Evolutionary conservation across 2,797 vertebrate genomes (phyloP), one percentile per base, ranked within the genome.

Genomic region (Syngnathus rostellatus): DNA sequence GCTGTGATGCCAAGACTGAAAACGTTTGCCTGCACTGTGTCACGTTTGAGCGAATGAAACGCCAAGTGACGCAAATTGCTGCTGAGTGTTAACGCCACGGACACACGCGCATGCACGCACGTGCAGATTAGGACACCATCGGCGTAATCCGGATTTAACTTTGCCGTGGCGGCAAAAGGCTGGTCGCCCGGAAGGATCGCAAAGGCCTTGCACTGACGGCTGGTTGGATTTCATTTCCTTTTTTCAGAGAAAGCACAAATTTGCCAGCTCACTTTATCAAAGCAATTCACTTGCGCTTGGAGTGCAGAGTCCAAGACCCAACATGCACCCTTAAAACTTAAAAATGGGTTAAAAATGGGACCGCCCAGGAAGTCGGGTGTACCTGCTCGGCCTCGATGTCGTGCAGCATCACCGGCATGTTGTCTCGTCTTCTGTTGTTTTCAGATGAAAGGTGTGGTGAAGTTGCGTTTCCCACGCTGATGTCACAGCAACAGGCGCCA

Each of bases 311-410:
- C 31, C 3, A 31, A 31, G 31, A 31, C 3, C 31, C 31, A 31
- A 31, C 31, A 31, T 31, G 31, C 31, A 31, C 31, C 31, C 31
- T 4, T 31, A 31, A 31, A 31, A 31, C 31, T 31, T 31, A 31
- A 31, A 31, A 2, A 31, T 31, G 31, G 31, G 31, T 31, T 31
- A 31, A 31, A 31, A 31, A 31, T 31, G 31, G 31, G 31, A 31
- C 31, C 31, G 3, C 3, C 31, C 31, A 31, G 31, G 31, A 31
- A 31, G 31, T 31, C 5, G 31, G 31, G 31, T 31, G 31, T 31
- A 97, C 96, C 95, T 94, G 91, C 77, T 92, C 90, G 0, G 77
- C 86, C 74, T 93, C 90, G 0, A 90, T 88, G 72, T 92, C 93
- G 91, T 92, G 92, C 70, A 91, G 85, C 76, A 90, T 85, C 25